phyloP scores from a whole-genome alignment of 2,113 vertebrate species.

The Sciurus niger region DNA sequence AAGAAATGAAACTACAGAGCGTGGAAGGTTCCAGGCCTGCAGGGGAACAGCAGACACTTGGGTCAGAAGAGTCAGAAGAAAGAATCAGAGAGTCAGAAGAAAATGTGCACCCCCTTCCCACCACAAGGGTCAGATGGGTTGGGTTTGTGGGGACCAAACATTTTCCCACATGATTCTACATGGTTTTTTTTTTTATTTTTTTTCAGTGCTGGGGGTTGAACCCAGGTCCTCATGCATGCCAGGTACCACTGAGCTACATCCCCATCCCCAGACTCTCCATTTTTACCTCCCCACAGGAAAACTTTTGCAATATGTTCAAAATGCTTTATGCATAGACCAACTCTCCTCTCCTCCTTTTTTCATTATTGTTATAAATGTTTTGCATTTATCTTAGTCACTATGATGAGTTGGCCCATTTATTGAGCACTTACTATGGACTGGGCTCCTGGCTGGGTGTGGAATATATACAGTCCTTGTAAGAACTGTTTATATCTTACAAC shows the following conservation, averaged over 20 bases:
- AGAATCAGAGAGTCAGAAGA: not conserved
- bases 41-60: conserved; percentile 68
- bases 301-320: not conserved
- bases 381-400: not conserved
- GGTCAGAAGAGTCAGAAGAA: no score
- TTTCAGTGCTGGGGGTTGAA: not conserved
- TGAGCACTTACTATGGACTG: not conserved
- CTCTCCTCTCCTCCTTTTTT: not conserved
- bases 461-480: not conserved
- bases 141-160: not conserved
- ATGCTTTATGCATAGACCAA: not conserved
- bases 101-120: not conserved
- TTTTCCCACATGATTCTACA: not conserved
- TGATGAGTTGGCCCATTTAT: not conserved
- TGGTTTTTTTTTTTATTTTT: no score
- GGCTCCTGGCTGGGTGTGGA: not conserved
- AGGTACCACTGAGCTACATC: not conserved
- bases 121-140: not conserved
- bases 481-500: not conserved
- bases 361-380: not conserved
- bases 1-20: conserved; percentile 95
- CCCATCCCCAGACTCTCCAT: not conserved
- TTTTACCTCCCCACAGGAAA: not conserved
- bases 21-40: conserved; percentile 94
- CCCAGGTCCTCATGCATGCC: not conserved